These are phyloP conservation scores for Aurelia coerulea DNA, from an alignment of 30 jellyfish, hydroid and myxozoan species.

Conservation along the genomic window DNA sequence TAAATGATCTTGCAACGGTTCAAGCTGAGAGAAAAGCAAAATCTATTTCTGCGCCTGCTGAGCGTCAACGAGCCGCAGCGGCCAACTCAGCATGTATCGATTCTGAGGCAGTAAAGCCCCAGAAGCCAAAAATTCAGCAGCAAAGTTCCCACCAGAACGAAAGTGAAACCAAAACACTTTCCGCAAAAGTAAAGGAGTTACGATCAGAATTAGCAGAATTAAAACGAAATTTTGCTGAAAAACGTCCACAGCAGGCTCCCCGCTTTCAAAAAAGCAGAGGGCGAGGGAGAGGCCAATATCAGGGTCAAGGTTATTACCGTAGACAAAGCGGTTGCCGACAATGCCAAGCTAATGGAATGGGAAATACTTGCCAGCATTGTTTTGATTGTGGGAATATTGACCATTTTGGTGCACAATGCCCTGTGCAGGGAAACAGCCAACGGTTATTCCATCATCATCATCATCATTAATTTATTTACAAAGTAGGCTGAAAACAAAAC, in stretches of 20 bases:
- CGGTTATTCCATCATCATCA: slow-evolving; percentile 8
- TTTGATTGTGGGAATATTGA: slow-evolving; percentile 18
- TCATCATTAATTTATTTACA: too few relatives aligned
- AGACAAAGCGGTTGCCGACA: slow-evolving; percentile 49
- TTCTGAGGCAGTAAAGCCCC: slow-evolving; percentile 23
- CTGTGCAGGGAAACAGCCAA: slow-evolving; percentile 46
- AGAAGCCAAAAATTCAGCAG: slow-evolving; percentile 10
- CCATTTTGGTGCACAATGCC: slow-evolving; percentile 41
- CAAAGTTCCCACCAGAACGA: slow-evolving; percentile 7
- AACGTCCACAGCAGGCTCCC: slow-evolving; percentile 39
- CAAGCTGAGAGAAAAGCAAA: slow-evolving; percentile 60
- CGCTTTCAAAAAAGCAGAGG: slow-evolving; percentile 19
- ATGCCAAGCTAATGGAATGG: slow-evolving; percentile 38
- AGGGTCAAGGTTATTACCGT: slow-evolving; percentile 20
- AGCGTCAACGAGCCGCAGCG: slow-evolving; percentile 53
- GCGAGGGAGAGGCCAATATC: slow-evolving; percentile 38
- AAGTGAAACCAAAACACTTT: slow-evolving; percentile 27
- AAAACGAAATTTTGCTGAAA: slow-evolving; percentile 20
- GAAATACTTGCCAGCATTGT: slow-evolving; percentile 57
- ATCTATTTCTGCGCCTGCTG: slow-evolving; percentile 48
- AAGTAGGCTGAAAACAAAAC: too few relatives aligned
- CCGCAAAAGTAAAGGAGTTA: slow-evolving; percentile 42
- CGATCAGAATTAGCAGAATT: slow-evolving; percentile 44
- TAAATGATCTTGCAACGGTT: slow-evolving; percentile 36
- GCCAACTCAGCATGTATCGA: slow-evolving; percentile 11